phyloP scores from a whole-genome alignment of 2,797 vertebrate genomes.

The Muscicapa comitata region DNA sequence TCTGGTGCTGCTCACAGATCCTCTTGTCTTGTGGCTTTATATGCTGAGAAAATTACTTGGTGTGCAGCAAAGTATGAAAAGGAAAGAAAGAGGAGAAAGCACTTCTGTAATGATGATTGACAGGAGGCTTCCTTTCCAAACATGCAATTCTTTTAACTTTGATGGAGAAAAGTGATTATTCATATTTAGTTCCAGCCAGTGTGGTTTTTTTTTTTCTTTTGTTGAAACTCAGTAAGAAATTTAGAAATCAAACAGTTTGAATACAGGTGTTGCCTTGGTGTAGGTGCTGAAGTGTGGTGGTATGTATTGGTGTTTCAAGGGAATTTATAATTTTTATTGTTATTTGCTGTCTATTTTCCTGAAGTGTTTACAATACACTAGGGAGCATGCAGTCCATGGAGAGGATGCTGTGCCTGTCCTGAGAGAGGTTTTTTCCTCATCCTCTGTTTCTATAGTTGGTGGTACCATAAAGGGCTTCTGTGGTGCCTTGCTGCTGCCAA shows the following conservation, averaged over 20 bases:
- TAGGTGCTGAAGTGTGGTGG: not conserved
- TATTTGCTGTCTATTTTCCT: not conserved
- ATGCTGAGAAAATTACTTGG: not conserved
- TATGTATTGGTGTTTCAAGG: not conserved
- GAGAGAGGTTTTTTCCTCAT: not conserved
- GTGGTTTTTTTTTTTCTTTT: not conserved
- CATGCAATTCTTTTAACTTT: not conserved
- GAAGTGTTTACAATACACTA: not conserved
- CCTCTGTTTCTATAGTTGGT: not conserved
- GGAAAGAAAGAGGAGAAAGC: not conserved
- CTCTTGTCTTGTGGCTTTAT: slow-evolving; percentile 3
- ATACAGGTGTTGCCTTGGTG: not conserved
- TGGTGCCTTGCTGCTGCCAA: not conserved
- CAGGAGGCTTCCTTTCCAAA: slow-evolving; percentile 23
- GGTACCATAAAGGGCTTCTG: not conserved
- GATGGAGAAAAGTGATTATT: not conserved
- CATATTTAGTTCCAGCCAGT: not conserved
- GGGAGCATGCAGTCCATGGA: not conserved
- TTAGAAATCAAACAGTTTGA: not conserved
- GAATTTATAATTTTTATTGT: not conserved
- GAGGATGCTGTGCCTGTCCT: not conserved
- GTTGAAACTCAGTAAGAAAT: not conserved
- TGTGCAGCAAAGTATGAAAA: not conserved
- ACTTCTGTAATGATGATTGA: slow-evolving; percentile 21
- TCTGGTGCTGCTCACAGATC: not conserved